A percentile compares a stretch with the other conserved stretches of the same genome.
Conservation (phyloP, 1,140 invertebrate genomes). For the Cyclargus thomasi region DNA sequence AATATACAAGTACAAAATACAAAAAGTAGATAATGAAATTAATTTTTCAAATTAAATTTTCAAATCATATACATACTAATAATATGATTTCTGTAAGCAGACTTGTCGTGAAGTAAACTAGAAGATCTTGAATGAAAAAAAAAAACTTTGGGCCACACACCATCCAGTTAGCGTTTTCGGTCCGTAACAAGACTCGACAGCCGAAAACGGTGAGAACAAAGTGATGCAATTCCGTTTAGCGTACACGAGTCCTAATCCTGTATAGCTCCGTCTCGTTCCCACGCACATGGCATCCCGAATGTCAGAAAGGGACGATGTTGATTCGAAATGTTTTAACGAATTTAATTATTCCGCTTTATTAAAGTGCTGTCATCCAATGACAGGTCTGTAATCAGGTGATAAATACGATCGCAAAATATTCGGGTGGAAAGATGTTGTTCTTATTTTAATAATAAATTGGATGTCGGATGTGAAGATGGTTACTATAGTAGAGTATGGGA, state of each 20-base stretch:
- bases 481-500: neutral
- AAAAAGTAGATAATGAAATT: too few species aligned
- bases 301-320: neutral
- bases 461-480: neutral
- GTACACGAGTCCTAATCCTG: neutral
- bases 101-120: too few species aligned
- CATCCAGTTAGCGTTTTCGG: neutral
- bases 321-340: neutral
- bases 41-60: too few species aligned
- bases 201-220: constrained; percentile 2
- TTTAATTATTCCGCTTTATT: neutral
- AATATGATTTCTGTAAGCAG: too few species aligned
- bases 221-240: neutral
- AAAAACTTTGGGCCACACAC: neutral
- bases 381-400: neutral
- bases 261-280: neutral
- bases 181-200: neutral
- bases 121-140: neutral
- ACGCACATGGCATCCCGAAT: neutral
- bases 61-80: too few species aligned
- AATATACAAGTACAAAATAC: too few species aligned
- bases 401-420: neutral
- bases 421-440: neutral
- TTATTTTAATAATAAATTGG: neutral
- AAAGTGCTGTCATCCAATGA: neutral